Conservation (phyloP, 2,888 invertebrate species). For the Tetropium fuscum region DNA sequence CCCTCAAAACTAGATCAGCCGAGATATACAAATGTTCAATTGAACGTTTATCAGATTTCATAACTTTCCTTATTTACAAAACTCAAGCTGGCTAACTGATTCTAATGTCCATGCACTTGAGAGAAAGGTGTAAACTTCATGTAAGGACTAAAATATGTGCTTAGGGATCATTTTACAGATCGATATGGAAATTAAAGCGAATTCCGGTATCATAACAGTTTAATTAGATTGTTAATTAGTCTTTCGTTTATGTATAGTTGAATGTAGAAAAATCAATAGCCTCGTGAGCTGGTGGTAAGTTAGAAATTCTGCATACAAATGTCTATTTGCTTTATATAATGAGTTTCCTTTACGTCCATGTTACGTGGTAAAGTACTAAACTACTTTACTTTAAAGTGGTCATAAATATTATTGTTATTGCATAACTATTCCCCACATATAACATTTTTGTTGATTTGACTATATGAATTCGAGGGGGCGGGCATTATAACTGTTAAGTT, state of each 20-base stretch:
- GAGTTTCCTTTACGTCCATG: too few species aligned
- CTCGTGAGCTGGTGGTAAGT: constrained; percentile 2
- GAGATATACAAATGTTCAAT: constrained; percentile 23
- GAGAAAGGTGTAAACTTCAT: constrained; percentile 19
- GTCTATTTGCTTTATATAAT: not conserved
- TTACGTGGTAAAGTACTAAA: too few species aligned
- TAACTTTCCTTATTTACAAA: constrained; percentile 19
- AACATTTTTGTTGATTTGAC: too few species aligned
- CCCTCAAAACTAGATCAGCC: constrained; percentile 26
- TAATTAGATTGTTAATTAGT: constrained; percentile 16
- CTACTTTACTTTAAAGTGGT: too few species aligned
- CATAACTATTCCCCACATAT: too few species aligned
- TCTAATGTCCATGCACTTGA: constrained; percentile 20
- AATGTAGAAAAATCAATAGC: not conserved
- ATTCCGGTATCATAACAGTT: constrained; percentile 12
- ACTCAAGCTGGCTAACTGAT: constrained; percentile 19
- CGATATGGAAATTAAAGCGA: constrained; percentile 12
- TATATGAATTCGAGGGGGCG: too few species aligned
- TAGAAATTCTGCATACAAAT: not conserved
- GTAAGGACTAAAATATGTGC: constrained; percentile 7
- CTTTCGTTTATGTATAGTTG: not conserved
- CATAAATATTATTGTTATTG: too few species aligned
- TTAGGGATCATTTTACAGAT: constrained; percentile 1
- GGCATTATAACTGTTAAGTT: too few species aligned
- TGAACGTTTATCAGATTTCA: constrained; percentile 15